These are phyloP conservation scores for Petrolisthes cinctipes DNA, from an alignment of 2,888 invertebrate species.

Conservation along the genomic window DNA sequence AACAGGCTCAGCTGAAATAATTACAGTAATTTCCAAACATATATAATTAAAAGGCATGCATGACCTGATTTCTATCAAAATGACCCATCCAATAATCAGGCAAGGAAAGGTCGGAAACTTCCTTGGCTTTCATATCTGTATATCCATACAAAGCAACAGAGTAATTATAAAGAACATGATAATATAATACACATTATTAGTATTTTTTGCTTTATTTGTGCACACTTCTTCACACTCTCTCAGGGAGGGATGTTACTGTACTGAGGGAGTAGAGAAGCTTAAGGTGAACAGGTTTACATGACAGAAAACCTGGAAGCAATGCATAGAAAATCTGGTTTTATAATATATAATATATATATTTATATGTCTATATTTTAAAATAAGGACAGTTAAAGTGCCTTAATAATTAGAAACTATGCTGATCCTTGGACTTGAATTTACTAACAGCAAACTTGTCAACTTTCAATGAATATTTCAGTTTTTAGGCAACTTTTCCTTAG, in stretches of 20 bases:
- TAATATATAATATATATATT: background rate
- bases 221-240: constrained; percentile 35
- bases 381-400: background rate
- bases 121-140: too few relatives aligned
- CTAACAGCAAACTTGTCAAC: too few relatives aligned
- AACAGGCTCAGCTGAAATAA: too few relatives aligned
- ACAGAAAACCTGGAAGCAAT: constrained; percentile 20
- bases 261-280: constrained; percentile 37
- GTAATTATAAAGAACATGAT: background rate
- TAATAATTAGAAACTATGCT: too few relatives aligned
- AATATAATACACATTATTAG: background rate
- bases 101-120: too few relatives aligned
- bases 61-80: too few relatives aligned
- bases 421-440: too few relatives aligned
- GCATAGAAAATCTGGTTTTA: constrained; percentile 4
- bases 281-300: background rate
- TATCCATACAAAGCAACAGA: background rate
- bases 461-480: too few relatives aligned
- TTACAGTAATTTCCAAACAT: too few relatives aligned
- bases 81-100: too few relatives aligned
- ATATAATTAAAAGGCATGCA: too few relatives aligned
- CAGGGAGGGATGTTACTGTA: background rate
- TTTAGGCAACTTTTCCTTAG: too few relatives aligned
- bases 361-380: background rate
- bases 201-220: constrained; percentile 36